These are phyloP conservation scores for Sarcophaga carnaria DNA, from an alignment of 2,888 invertebrate genomes.

Conservation along the genomic window DNA sequence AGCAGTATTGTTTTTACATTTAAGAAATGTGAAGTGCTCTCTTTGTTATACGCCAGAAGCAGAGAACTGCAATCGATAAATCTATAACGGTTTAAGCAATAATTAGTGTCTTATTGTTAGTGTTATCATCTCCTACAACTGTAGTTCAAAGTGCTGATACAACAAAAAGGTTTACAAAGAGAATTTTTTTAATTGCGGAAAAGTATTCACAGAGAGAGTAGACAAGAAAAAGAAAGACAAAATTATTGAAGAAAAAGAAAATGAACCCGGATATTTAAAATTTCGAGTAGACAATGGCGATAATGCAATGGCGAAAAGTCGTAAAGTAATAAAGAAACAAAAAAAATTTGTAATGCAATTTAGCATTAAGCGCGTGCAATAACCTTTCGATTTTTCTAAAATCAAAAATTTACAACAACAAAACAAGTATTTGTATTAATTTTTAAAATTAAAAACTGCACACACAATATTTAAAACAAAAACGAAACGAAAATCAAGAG, in stretches of 20 bases:
- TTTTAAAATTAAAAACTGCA: too few relatives aligned
- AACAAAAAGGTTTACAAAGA: too few relatives aligned
- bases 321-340: not conserved
- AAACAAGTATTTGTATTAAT: conserved; percentile 3
- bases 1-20: too few relatives aligned
- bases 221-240: not conserved
- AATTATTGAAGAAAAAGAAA: not conserved
- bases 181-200: not conserved
- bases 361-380: conserved; percentile 50
- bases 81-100: too few relatives aligned
- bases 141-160: too few relatives aligned
- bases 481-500: not conserved
- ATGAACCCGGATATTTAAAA: conserved; percentile 46
- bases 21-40: too few relatives aligned
- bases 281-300: not conserved
- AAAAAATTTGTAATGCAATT: conserved; percentile 30
- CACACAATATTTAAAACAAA: not conserved
- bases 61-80: too few relatives aligned
- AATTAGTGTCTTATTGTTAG: too few relatives aligned
- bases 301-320: too few relatives aligned
- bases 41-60: too few relatives aligned
- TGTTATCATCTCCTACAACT: too few relatives aligned
- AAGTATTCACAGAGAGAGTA: not conserved
- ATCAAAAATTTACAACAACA: not conserved
- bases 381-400: conserved; percentile 37